These are phyloP conservation scores for Galbula dea DNA, from an alignment of 2,113 vertebrate genomes.

Conservation along the genomic window DNA sequence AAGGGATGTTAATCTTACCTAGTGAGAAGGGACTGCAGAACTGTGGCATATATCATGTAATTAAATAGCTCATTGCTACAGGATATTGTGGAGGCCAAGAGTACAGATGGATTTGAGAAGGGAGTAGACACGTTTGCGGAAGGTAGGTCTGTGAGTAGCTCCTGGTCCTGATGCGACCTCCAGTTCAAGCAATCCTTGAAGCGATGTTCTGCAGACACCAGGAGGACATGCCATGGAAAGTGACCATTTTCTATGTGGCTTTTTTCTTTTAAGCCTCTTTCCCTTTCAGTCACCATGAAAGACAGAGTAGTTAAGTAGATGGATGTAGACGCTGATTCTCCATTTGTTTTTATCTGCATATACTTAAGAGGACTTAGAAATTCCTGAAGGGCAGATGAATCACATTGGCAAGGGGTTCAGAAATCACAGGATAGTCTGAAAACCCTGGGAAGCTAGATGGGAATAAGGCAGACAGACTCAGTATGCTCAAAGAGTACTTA, in stretches of 20 bases:
- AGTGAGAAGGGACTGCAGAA: slow-evolving; percentile 8
- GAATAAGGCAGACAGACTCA: not conserved
- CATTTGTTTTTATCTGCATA: not conserved
- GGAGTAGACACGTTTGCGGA: not conserved
- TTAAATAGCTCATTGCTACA: slow-evolving; percentile 21
- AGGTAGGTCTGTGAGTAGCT: not conserved
- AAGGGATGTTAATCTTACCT: slow-evolving; percentile 46
- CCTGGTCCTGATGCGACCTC: slow-evolving; percentile 9
- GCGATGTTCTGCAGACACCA: not conserved
- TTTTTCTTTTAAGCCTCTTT: not conserved
- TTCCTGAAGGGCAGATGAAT: slow-evolving; percentile 3
- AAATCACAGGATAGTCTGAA: not conserved
- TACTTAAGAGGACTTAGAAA: not conserved
- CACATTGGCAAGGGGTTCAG: not conserved
- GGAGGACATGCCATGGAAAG: not conserved
- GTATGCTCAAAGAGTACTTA: not conserved
- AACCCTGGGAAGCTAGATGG: not conserved
- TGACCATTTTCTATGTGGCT: not conserved
- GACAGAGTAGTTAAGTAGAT: not conserved
- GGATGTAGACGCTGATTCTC: not conserved
- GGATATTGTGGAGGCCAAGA: slow-evolving; percentile 23
- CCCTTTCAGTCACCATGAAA: not conserved
- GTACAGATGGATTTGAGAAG: not conserved
- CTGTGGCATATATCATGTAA: not conserved
- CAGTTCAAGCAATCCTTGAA: not conserved